phyloP scores from a whole-genome alignment of 2,797 vertebrate genomes.

The Mormyrus hasselquistii region DNA sequence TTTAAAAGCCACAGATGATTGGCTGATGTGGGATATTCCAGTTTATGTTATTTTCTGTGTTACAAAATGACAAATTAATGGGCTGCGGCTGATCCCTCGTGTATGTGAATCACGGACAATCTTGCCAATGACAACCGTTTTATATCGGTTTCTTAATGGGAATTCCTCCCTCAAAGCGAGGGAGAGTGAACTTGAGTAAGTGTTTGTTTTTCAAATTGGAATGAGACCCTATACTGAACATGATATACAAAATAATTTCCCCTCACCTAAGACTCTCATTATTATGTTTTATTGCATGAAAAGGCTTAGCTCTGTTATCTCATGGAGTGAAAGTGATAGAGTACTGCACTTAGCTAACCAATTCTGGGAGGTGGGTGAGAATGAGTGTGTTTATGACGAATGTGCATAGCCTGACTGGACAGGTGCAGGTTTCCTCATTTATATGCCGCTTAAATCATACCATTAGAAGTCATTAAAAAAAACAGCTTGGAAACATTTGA shows the following conservation, averaged over 20 bases:
- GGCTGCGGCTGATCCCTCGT: neutral
- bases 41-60: neutral
- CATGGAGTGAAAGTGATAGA: conserved; percentile 44
- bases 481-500: conserved; percentile 68
- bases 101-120: neutral
- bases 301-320: conserved; percentile 57
- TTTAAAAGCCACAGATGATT: neutral
- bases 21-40: neutral
- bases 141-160: neutral
- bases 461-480: conserved; percentile 52
- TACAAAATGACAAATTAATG: neutral
- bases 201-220: conserved; percentile 60
- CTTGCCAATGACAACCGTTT: neutral
- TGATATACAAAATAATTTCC: conserved; percentile 65
- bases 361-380: neutral
- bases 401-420: conserved; percentile 42
- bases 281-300: conserved; percentile 59
- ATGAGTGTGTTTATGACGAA: conserved; percentile 9
- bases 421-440: conserved; percentile 41
- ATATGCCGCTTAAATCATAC: conserved; percentile 30
- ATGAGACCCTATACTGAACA: conserved; percentile 59
- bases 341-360: conserved; percentile 46
- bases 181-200: neutral
- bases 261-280: conserved; percentile 64
- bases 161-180: neutral